Base-by-base conservation (phyloP, 1,140 invertebrate species). In the Calosoma granatense region DNA sequence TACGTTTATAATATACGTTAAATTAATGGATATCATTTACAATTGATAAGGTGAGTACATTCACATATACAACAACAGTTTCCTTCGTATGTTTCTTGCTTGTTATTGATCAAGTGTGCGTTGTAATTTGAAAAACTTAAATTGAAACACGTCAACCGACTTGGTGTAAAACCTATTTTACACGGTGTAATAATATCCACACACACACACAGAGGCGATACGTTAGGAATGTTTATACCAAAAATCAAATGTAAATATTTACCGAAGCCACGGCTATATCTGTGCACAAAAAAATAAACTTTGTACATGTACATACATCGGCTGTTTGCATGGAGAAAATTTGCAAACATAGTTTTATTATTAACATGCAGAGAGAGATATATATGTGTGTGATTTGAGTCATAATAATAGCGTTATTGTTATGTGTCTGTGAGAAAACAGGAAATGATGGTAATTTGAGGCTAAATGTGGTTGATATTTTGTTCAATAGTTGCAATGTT, bases 21-120 rank as follows among this genome's bases (percentile, higher is more conserved):
- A 61, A 55, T 66, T 61, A 62, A 67, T 69, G 67, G 67, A 69
- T 69, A 63, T 64, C 59, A 60, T 57, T 56, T 62, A 30, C 56
- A 64, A 61, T 58, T 69, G 66, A 69, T 67, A 69, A 63, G 61
- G 67, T 67, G 62, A 60, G 64, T 55, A 11, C n/a, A 53, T 17
- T 22, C 36, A 47, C n/a, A n/a, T n/a, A n/a, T n/a, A n/a, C n/a
- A n/a, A n/a, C n/a, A n/a, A n/a, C n/a, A n/a, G n/a, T n/a, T n/a
- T 47, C 17, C 3, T 47, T 47, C 6, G 6, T 17, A 47, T 17
- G 4, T 9, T 47, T 12, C 17, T 11, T 47, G 6, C 15, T 11
- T 47, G 41, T 17, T 47, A 47, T 47, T 17, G 41, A 47, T 47
- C 17, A 12, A 36, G 6, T 9, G 26, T 36, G 26, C n/a, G 6